Evolutionary conservation across 2,113 vertebrate genomes (phyloP).

Genomic region (rabbit (Oryctolagus cuniculus)): mOryCun1.1 NC_091445.1:19469001-19469500

Average conservation of each 20-base stretch:
- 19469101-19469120: not conserved
- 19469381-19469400: not conserved
- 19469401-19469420: not conserved
- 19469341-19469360: not conserved
- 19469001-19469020: rapidly evolving
- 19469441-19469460: conserved; percentile 4
- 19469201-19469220: not conserved
- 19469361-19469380: not conserved
- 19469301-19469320: not conserved
- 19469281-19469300: not conserved
- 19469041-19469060: not conserved
- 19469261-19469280: not conserved
- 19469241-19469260: not conserved
- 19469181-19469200: not conserved
- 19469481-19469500: conserved; percentile 2
- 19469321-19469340: not conserved
- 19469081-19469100: not conserved
- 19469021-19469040: not conserved
- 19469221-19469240: not conserved
- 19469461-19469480: not conserved
- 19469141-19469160: not conserved
- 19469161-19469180: not conserved
- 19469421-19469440: not conserved
- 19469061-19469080: not conserved
- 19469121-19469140: conserved; percentile 17